Evolutionary conservation across 2,888 invertebrate genomes (phyloP), one percentile per base, ranked within the genome.

Genomic region (Torymus texanus): DNA sequence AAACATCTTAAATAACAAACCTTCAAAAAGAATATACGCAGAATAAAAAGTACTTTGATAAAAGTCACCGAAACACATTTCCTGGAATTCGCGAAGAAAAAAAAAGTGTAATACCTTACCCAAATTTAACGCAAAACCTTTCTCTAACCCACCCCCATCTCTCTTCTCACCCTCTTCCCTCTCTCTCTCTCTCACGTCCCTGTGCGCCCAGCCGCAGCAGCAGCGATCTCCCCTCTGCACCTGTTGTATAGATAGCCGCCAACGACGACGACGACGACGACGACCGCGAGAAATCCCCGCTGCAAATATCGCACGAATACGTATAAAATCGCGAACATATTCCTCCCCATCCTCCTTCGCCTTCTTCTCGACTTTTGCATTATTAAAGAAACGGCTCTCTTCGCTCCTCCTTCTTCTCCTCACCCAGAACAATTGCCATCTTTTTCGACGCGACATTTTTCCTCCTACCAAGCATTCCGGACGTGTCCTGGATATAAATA

Each of bases 401-500:
- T 50, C 14, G 50, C 13, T 21, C 8, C 24, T 21, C 50, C 67
- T 18, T 2, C 21, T 21, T 21, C 56, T 58, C n/a, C 16, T 29
- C n/a, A n/a, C 41, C 8, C 29, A 55, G 62, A 73, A 73, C 79
- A 79, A 79, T 79, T 75, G 51, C 71, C 71, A 50, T 63, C 73
- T 75, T 16, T 65, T 41, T 8, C 41, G 5, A 8, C 41, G 41
- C 63, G 71, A 65, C 75, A 71, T 78, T 81, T 78, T 75, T 75
- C 75, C 63, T 51, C 16, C 53, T 58, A 21, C 78, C 29, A 74
- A 75, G 73, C 75, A 81, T 78, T 78, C 76, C 29, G 85, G 85
- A 87, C 88, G 88, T 88, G 88, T 85, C 84, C 85, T 82, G 88
- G 86, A 86, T 88, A 87, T 88, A 88, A 88, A 88, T 87, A 88